Percentiles rank a stretch among this genome's conserved stretches.
Conservation (phyloP, 2,797 vertebrate species). For the Pseudomugil gertrudae region DNA sequence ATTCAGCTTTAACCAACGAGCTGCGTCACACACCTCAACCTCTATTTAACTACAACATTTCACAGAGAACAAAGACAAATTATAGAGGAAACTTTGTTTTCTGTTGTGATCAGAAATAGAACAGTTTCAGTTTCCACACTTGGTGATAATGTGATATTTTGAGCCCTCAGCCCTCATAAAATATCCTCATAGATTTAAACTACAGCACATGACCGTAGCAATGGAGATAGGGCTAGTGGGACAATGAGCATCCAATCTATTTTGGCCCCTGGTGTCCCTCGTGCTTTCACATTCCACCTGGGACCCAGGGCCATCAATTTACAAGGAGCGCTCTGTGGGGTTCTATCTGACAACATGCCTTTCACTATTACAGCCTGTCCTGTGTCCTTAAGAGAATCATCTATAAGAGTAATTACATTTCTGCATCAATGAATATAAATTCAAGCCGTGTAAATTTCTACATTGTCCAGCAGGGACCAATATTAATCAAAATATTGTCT, state of each 20-base stretch:
- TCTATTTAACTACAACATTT: slow-evolving; percentile 53
- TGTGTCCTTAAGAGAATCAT: slow-evolving; percentile 80
- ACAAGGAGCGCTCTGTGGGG: slow-evolving; percentile 62
- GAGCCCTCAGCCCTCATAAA: slow-evolving; percentile 39
- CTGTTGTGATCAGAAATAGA: slow-evolving; percentile 14
- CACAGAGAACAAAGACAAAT: slow-evolving; percentile 31
- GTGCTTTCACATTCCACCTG: slow-evolving; percentile 67
- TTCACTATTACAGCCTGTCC: slow-evolving; percentile 78
- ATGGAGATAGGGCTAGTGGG: slow-evolving; percentile 59
- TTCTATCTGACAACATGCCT: slow-evolving; percentile 65
- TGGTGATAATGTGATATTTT: slow-evolving; percentile 53
- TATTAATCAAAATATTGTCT: slow-evolving; percentile 73
- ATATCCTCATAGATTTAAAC: slow-evolving; percentile 38
- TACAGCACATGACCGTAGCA: slow-evolving; percentile 54
- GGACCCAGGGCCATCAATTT: slow-evolving; percentile 62
- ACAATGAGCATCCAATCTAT: slow-evolving; percentile 60
- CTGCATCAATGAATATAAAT: slow-evolving; percentile 82
- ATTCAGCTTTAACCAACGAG: slow-evolving; percentile 73
- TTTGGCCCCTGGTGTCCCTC: slow-evolving; percentile 48
- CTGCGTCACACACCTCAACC: slow-evolving; percentile 70
- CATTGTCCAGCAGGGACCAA: slow-evolving; percentile 72
- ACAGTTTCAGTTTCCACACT: slow-evolving; percentile 31
- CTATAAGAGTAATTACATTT: slow-evolving; percentile 87
- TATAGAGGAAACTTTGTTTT: slow-evolving; percentile 14
- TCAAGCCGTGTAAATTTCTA: slow-evolving; percentile 40